These are phyloP conservation scores for Drosophila rellima DNA, from an alignment of 2,888 invertebrate genomes.

Conservation along the genomic window DNA sequence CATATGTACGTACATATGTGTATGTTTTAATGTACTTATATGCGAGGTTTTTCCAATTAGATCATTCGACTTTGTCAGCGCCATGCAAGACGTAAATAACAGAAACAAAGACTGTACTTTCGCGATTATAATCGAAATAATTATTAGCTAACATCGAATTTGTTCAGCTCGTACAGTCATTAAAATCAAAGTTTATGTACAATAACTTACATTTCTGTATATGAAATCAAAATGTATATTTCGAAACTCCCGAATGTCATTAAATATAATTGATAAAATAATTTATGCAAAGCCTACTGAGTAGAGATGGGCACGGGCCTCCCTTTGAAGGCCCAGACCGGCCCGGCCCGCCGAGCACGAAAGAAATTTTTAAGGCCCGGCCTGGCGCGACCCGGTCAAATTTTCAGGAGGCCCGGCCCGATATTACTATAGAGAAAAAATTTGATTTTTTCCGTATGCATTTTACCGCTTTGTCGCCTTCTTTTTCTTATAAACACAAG, in stretches of 20 bases:
- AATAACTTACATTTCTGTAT: neutral
- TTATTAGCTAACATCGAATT: neutral
- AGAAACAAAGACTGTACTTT: constrained; percentile 4
- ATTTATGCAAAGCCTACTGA: neutral
- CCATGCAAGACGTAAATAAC: neutral
- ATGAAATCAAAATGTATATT: neutral
- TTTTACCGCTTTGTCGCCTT: too few relatives aligned
- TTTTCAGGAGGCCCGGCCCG: too few relatives aligned
- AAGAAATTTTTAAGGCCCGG: too few relatives aligned
- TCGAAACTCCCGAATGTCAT: neutral
- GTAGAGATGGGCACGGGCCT: too few relatives aligned
- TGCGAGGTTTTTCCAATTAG: constrained; percentile 17
- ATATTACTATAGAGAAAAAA: too few relatives aligned
- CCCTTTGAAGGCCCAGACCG: too few relatives aligned
- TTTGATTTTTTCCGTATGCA: too few relatives aligned
- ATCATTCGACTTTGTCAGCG: constrained; percentile 11
- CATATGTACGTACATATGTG: neutral
- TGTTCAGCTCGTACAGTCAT: neutral
- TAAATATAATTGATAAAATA: neutral
- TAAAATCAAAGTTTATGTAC: neutral
- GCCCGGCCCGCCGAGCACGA: too few relatives aligned
- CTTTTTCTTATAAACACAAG: too few relatives aligned
- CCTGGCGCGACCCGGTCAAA: too few relatives aligned
- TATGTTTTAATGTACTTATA: neutral
- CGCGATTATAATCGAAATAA: neutral